phyloP scores from a whole-genome alignment of 2,888 invertebrate genomes.

The Aproaerema taeniolella region DNA sequence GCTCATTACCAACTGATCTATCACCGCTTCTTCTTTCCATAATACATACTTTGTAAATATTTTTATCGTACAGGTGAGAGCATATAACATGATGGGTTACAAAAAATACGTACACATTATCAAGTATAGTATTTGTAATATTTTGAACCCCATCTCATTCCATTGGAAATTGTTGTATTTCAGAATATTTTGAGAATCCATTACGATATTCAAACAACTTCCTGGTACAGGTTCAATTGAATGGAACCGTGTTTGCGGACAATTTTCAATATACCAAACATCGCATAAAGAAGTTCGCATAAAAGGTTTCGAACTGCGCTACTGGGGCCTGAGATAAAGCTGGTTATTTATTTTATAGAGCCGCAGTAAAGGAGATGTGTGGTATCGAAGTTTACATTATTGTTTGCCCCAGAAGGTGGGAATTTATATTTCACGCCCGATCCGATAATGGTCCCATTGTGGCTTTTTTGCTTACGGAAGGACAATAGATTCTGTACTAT shows the following conservation, averaged over 20 bases:
- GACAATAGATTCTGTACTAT: no score
- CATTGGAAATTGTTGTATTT: no score
- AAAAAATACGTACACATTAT: no score
- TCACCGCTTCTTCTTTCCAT: no score
- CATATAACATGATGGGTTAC: no score
- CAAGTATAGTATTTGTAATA: no score
- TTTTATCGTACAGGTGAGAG: no score
- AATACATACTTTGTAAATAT: no score
- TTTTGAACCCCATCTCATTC: no score
- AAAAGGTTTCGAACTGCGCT: slow-evolving; percentile 29
- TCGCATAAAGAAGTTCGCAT: slow-evolving; percentile 26
- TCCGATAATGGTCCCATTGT: neutral
- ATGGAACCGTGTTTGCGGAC: slow-evolving; percentile 4
- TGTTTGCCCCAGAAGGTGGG: slow-evolving; percentile 8
- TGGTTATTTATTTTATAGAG: slow-evolving; percentile 47
- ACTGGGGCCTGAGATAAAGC: slow-evolving; percentile 31
- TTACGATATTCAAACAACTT: no score
- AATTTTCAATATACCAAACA: slow-evolving; percentile 25
- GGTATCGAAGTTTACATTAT: slow-evolving; percentile 39
- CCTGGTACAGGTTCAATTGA: neutral
- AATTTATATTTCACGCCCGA: slow-evolving; percentile 3
- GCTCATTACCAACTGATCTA: no score
- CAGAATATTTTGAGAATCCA: no score
- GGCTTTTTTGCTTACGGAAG: neutral
- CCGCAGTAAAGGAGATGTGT: slow-evolving; percentile 35